Evolutionary conservation across 2,888 invertebrate genomes (phyloP).

Genomic region (Synanthedon andrenaeformis): DNA sequence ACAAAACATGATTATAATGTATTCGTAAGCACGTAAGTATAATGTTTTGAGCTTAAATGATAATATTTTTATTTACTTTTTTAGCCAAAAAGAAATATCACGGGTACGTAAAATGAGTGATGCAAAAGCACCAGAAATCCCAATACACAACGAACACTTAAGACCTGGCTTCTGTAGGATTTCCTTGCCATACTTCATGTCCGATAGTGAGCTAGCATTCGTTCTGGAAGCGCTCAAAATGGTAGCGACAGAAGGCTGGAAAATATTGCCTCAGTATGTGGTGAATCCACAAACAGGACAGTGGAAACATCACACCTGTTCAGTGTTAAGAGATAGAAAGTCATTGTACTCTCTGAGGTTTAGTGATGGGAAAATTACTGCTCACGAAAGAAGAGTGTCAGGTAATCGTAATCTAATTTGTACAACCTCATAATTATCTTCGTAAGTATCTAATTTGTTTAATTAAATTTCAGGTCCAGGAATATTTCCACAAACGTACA

Average conservation of each 20-base stretch:
- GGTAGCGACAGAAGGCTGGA: conserved; percentile 91
- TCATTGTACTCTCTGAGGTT: conserved; percentile 85
- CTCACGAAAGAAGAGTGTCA: conserved; percentile 78
- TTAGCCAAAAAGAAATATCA: conserved; percentile 58
- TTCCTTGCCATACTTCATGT: conserved; percentile 87
- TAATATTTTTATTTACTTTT: conserved; percentile 13
- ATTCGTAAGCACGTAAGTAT: no score
- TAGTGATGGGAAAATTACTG: conserved; percentile 79
- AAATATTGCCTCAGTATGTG: conserved; percentile 86
- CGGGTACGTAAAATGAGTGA: conserved; percentile 53
- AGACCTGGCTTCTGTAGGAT: conserved; percentile 89
- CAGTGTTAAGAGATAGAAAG: conserved; percentile 82
- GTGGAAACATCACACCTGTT: conserved; percentile 87
- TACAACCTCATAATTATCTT: background rate
- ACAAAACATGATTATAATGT: background rate
- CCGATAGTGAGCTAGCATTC: conserved; percentile 82
- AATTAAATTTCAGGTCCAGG: conserved; percentile 67
- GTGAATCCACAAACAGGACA: conserved; percentile 91
- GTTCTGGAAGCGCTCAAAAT: conserved; percentile 86
- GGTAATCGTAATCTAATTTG: conserved; percentile 24
- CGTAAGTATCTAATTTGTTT: conserved; percentile 1
- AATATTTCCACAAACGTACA: conserved; percentile 78
- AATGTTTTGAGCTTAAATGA: no score
- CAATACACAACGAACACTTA: conserved; percentile 75
- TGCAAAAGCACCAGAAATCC: conserved; percentile 50